phyloP scores from a whole-genome alignment of 2,888 invertebrate species.

The Drosophila neonasuta region DNA sequence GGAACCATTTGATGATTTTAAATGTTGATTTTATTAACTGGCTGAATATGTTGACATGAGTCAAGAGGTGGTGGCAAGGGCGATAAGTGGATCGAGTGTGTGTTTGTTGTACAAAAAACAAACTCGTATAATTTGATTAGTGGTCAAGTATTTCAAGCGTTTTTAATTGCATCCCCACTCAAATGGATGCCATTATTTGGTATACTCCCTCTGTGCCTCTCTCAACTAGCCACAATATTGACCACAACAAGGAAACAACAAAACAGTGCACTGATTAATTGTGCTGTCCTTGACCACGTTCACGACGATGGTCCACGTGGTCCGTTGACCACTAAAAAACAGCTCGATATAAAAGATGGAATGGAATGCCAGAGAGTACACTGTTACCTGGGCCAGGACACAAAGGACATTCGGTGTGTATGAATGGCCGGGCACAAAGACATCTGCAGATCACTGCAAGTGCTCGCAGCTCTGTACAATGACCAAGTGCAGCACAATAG shows the following conservation, averaged over 20 bases:
- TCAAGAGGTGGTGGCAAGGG: slow-evolving; percentile 48
- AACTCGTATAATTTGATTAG: slow-evolving; percentile 67
- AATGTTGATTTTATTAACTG: slow-evolving; percentile 69
- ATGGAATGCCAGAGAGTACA: slow-evolving; percentile 11
- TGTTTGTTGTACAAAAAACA: slow-evolving; percentile 10
- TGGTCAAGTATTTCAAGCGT: slow-evolving; percentile 40
- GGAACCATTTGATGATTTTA: slow-evolving; percentile 49
- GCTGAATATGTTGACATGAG: slow-evolving; percentile 51
- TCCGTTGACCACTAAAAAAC: slow-evolving; percentile 29
- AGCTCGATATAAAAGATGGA: slow-evolving; percentile 13
- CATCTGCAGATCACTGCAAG: slow-evolving; percentile 72
- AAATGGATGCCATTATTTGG: slow-evolving; percentile 20
- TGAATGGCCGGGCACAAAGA: slow-evolving; percentile 48
- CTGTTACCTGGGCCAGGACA: slow-evolving; percentile 41
- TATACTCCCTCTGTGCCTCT: slow-evolving; percentile 34
- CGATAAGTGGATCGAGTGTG: slow-evolving; percentile 61
- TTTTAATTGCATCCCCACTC: slow-evolving; percentile 14
- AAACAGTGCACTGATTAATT: slow-evolving; percentile 57
- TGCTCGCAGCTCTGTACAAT: slow-evolving; percentile 41
- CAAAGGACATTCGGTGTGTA: slow-evolving; percentile 37
- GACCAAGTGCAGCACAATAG: slow-evolving; percentile 31
- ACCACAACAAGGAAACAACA: slow-evolving; percentile 58
- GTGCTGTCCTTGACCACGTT: slow-evolving; percentile 48
- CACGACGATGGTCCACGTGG: slow-evolving; percentile 6
- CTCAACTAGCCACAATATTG: slow-evolving; percentile 66